phyloP scores from a whole-genome alignment of 1,140 invertebrate genomes.

The Calycopis cecrops region DNA sequence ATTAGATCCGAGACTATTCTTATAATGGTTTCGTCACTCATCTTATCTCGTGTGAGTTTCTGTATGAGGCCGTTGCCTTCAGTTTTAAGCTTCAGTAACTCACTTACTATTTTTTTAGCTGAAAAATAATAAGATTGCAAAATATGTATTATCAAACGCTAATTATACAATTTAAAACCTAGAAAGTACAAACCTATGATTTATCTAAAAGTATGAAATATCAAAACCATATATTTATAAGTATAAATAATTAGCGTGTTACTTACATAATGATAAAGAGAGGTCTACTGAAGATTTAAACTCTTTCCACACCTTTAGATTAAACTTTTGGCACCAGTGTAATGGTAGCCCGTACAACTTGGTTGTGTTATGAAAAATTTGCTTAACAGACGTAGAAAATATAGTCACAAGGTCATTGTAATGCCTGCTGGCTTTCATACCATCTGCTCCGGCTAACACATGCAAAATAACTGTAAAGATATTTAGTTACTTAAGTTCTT shows the following conservation, averaged over 20 bases:
- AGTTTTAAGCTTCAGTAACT: constrained; percentile 49
- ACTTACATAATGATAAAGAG: constrained; percentile 75
- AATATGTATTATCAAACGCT: background rate
- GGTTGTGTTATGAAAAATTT: constrained; percentile 84
- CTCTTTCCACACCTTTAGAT: constrained; percentile 82
- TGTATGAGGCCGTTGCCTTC: constrained; percentile 77
- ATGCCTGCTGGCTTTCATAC: constrained; percentile 35
- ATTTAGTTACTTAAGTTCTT: background rate
- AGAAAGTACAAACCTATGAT: no score
- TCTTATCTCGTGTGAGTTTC: constrained; percentile 77
- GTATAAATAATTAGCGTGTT: constrained; percentile 15
- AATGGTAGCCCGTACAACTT: constrained; percentile 82
- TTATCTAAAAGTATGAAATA: no score
- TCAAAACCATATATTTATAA: no score
- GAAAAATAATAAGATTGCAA: constrained; percentile 22
- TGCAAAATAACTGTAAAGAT: constrained; percentile 79
- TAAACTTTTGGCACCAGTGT: constrained; percentile 77
- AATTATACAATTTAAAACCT: constrained; percentile 2
- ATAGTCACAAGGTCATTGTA: constrained; percentile 64
- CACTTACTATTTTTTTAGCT: constrained; percentile 68
- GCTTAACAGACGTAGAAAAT: constrained; percentile 80
- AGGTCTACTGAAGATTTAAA: constrained; percentile 81
- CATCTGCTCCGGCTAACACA: constrained; percentile 80
- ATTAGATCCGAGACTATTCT: constrained; percentile 89
- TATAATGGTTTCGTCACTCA: constrained; percentile 77